These are phyloP conservation scores for Hyphantria cunea DNA, from an alignment of 1,140 invertebrate genomes.

Conservation along the genomic window DNA sequence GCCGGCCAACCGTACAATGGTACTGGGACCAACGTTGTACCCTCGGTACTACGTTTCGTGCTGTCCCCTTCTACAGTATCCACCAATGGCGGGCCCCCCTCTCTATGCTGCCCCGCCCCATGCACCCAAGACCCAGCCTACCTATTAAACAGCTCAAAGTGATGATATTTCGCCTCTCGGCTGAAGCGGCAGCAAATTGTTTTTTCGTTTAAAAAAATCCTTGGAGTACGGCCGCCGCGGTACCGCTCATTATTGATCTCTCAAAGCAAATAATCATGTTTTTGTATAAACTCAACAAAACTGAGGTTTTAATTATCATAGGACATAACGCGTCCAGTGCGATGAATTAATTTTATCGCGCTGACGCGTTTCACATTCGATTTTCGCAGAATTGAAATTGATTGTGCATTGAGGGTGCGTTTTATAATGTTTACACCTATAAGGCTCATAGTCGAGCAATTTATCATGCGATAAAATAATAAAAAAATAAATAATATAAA, in stretches of 20 bases:
- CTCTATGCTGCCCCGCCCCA: conserved; percentile 50
- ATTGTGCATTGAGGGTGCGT: no score
- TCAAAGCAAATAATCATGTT: conserved; percentile 18
- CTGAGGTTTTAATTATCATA: no score
- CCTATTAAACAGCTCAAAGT: conserved; percentile 66
- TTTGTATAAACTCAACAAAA: background rate
- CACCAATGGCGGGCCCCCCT: conserved; percentile 51
- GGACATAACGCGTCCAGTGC: no score
- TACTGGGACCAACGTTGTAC: conserved; percentile 34
- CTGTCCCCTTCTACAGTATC: conserved; percentile 42
- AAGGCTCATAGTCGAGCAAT: no score
- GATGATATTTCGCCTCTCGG: conserved; percentile 63
- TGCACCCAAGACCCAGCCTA: conserved; percentile 55
- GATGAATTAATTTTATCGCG: no score
- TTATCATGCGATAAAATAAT: no score
- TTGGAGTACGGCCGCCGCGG: conserved; percentile 12
- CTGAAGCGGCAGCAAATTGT: conserved; percentile 64
- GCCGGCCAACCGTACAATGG: conserved; percentile 54
- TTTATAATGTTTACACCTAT: no score
- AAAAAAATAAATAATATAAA: no score
- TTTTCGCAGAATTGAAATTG: no score
- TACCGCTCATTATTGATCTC: conserved; percentile 14
- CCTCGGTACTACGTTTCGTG: conserved; percentile 32
- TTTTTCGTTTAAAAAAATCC: conserved; percentile 60
- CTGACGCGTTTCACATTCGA: no score